Base-by-base conservation (phyloP, 2,797 vertebrate genomes). In the Bovichtus diacanthus region DNA sequence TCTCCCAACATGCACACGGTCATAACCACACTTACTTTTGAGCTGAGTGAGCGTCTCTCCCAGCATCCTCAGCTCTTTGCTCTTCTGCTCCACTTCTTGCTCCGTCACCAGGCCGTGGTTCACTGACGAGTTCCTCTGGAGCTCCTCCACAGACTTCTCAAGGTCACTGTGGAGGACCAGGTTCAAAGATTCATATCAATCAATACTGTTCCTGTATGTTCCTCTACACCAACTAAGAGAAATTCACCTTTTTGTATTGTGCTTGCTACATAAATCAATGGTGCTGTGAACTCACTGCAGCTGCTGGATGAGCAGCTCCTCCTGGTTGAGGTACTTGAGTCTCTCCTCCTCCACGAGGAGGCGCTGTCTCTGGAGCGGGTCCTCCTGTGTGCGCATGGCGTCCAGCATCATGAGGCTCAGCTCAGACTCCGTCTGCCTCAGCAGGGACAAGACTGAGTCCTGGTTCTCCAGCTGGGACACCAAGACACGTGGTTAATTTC, bases 301-400 rank as follows among this genome's bases (percentile, higher is more conserved):
- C 89, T 98, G 97, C 90, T 99, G 98, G 70, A 97, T 97, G 77
- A 99, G 97, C 46, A 98, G 95, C 88, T 99, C 97, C 94, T 99
- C 97, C 89, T 99, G 97, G 61, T 98, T 99, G 61, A 99, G 96
- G 90, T 99, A 99, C 64, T 97, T 97, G 51, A 98, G 96, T 85
- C 98, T 90, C 76, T 99, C 98, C 91, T 99, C 98, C 85, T 99
- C 98, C 94, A 99, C 98, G 46, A 99, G 93, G 78, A 96, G 97
- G 90, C 98, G 97, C 94, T 99, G 98, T 64, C 98, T 96, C 94
- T 98, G 97, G 74, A 99, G 95, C 0, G 98, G 98, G 88, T 99
- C 97, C 92, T 99, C 97, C 81, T 98, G 97, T 5, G 97, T 97
- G 76, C 97, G 96, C 90, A 96, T 89, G 4, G 96, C 96, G 74